Percentiles rank a stretch among this genome's conserved stretches.
These are phyloP conservation scores for Acrocephalus arundinaceus DNA, from an alignment of 2,113 vertebrate species.

Conservation along the genomic window DNA sequence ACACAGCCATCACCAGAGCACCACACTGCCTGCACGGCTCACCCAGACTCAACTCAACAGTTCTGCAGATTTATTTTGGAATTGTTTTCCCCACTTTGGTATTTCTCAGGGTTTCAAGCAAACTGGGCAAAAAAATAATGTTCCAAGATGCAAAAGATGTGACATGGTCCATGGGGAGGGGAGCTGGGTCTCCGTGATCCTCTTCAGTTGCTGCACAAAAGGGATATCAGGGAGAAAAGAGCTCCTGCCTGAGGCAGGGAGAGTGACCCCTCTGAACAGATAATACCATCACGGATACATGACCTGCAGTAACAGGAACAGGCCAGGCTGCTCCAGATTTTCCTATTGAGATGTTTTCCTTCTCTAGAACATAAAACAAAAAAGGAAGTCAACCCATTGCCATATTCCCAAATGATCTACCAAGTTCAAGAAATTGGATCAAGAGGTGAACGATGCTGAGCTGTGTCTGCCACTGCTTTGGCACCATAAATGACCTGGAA, in stretches of 20 bases:
- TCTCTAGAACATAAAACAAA: background rate
- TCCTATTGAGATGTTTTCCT: background rate
- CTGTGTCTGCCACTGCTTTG: background rate
- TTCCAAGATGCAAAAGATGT: background rate
- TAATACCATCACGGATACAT: background rate
- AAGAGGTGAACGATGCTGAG: background rate
- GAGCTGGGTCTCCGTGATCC: background rate
- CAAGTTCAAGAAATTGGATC: background rate
- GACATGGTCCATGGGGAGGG: no score
- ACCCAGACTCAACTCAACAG: background rate
- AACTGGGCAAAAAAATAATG: rapidly evolving
- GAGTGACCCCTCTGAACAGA: background rate
- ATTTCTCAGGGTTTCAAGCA: background rate
- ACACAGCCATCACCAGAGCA: background rate
- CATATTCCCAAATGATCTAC: background rate
- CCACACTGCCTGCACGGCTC: rapidly evolving
- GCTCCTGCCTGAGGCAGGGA: background rate
- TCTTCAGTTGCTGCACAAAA: background rate
- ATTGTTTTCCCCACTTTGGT: background rate
- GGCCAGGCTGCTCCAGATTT: background rate
- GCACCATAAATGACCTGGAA: background rate
- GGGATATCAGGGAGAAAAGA: background rate
- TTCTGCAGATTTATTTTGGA: background rate
- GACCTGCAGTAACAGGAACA: background rate
- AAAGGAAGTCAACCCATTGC: background rate